Evolutionary conservation across 2,797 vertebrate genomes (phyloP).

Genomic region (Acestrorhynchus altus): DNA sequence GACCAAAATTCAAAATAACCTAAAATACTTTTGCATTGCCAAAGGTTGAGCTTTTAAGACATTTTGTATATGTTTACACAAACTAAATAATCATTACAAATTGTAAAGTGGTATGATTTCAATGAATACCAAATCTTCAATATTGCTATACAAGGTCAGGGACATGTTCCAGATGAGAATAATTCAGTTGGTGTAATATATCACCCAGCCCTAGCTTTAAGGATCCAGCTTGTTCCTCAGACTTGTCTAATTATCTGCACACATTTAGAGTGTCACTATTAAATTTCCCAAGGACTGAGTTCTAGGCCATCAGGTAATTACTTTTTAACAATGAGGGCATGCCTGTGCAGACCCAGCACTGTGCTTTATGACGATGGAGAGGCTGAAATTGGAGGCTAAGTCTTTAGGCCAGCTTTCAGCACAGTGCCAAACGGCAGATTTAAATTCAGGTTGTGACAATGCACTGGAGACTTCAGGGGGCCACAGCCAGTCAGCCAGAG

Average conservation of each 20-base stretch:
- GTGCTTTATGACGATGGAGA: not conserved
- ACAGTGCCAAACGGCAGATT: not conserved
- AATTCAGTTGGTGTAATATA: not conserved
- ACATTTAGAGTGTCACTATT: slow-evolving; percentile 11
- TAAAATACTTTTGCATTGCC: too few relatives aligned
- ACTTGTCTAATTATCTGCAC: slow-evolving; percentile 10
- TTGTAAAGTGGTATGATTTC: not conserved
- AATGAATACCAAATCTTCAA: not conserved
- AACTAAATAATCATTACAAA: not conserved
- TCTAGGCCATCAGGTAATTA: slow-evolving; percentile 23
- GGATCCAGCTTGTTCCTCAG: not conserved
- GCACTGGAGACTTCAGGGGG: not conserved
- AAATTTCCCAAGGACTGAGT: slow-evolving; percentile 9
- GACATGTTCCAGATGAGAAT: not conserved
- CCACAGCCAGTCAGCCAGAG: not conserved
- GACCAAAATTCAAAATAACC: too few relatives aligned
- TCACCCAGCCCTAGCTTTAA: not conserved
- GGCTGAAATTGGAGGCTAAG: not conserved
- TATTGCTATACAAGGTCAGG: not conserved
- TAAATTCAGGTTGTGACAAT: slow-evolving; percentile 2
- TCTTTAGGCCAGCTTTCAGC: not conserved
- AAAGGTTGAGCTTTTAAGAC: too few relatives aligned
- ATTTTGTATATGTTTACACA: too few relatives aligned
- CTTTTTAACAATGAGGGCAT: slow-evolving; percentile 8
- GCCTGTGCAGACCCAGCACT: not conserved